Base-by-base conservation (phyloP, 2,797 vertebrate genomes). In the Sebastes taczanowskii region DNA sequence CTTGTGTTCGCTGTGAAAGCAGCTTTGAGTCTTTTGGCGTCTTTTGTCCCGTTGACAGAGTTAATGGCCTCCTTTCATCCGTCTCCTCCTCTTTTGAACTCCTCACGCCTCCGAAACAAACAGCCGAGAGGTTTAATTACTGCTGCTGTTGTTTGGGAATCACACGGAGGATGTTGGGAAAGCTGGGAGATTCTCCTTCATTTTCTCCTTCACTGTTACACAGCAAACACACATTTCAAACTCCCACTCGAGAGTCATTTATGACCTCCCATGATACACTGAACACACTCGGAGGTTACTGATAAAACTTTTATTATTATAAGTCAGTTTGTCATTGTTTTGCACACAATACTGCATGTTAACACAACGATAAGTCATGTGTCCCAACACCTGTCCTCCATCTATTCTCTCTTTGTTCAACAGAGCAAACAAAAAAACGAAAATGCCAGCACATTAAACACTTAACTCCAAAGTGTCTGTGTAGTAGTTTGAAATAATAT, bases 341-440 rank as follows among this genome's bases (percentile, higher is more conserved):
- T 78, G 84, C 83, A 84, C 89, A 90, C 86, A 90, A 82, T 78
- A 91, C 86, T 89, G 86, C 86, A 91, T 89, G 84, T 86, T 55
- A 81, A 91, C 83, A 90, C 78, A 80, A 89, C 74, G 3, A 88
- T 63, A 82, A 67, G 64, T 78, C 72, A 78, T n/a, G 68, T 85
- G 78, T 65, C 83, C 49, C 81, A 74, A 83, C 82, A 82, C 84
- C 87, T 78, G 81, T 32, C 80, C 76, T 49, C 71, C 75, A 53
- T 30, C 78, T 68, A 55, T 71, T 66, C 42, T 69, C 11, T 62
- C 20, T 38, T 32, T 22, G 13, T 9, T 49, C 55, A 30, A 63
- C 27, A 55, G 1, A 11, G 20, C 18, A 6, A 32, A n/a, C 25
- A 42, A 11, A 30, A 34, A 5, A 20, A 66, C 2, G 4, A n/a